Evolutionary conservation across 2,888 invertebrate genomes (phyloP).

Genomic region (Microctonus hyperodae): DNA sequence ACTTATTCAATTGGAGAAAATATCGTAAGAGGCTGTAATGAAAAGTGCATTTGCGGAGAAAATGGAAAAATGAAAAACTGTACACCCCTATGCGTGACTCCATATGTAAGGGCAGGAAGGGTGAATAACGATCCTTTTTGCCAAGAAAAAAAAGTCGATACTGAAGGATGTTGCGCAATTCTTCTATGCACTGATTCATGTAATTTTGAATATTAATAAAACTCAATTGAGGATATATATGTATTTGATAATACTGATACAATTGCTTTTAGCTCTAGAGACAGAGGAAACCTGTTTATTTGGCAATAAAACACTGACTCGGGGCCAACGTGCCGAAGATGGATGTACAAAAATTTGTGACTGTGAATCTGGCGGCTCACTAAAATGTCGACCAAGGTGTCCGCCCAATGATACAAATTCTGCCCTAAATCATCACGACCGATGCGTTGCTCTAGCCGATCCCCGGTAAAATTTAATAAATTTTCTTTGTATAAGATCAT

Average conservation of each 20-base stretch:
- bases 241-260: slow-evolving; percentile 23
- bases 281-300: slow-evolving; percentile 69
- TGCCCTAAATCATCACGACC: slow-evolving; percentile 66
- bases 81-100: slow-evolving; percentile 72
- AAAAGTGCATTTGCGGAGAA: slow-evolving; percentile 74
- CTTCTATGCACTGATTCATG: slow-evolving; percentile 74
- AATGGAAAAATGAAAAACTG: slow-evolving; percentile 75
- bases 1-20: slow-evolving; percentile 72
- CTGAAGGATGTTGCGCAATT: slow-evolving; percentile 76
- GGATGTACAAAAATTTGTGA: slow-evolving; percentile 82
- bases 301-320: slow-evolving; percentile 74
- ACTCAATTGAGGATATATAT: slow-evolving; percentile 43
- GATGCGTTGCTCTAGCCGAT: slow-evolving; percentile 83
- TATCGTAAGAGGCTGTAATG: slow-evolving; percentile 78
- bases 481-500: no score
- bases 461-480: slow-evolving; percentile 61
- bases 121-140: slow-evolving; percentile 75
- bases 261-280: slow-evolving; percentile 48
- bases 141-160: slow-evolving; percentile 72
- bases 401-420: slow-evolving; percentile 56
- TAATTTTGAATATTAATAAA: slow-evolving; percentile 40
- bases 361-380: slow-evolving; percentile 76
- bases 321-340: slow-evolving; percentile 78
- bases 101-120: slow-evolving; percentile 74
- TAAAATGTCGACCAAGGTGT: slow-evolving; percentile 77